phyloP scores from a whole-genome alignment of 2,797 vertebrate genomes.

The Bradypodion ventrale region DNA sequence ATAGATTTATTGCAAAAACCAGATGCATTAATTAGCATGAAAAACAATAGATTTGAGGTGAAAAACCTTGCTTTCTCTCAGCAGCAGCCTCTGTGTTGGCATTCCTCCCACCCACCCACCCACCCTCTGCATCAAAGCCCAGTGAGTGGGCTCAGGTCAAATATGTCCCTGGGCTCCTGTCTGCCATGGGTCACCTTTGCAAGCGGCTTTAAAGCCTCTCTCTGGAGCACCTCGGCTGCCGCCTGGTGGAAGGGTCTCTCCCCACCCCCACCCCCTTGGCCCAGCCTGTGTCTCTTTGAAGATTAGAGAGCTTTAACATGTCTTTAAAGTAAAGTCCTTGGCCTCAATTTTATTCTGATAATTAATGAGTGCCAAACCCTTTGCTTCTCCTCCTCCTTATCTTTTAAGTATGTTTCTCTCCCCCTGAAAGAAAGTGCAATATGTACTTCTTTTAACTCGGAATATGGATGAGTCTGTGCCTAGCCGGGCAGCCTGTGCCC shows the following conservation, averaged over 20 bases:
- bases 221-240: constrained; percentile 5
- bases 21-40: background rate
- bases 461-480: constrained; percentile 77
- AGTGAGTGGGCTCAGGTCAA: background rate
- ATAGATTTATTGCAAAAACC: too few species aligned
- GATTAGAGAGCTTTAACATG: constrained; percentile 75
- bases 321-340: constrained; percentile 75
- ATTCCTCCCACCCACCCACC: background rate
- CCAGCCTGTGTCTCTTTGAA: constrained; percentile 76
- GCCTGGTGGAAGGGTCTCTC: constrained; percentile 31
- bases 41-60: background rate
- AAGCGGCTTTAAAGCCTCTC: background rate
- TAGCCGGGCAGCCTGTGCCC: constrained; percentile 70
- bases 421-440: constrained; percentile 69
- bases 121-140: background rate
- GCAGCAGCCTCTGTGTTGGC: accelerated
- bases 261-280: constrained; percentile 22
- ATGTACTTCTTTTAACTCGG: constrained; percentile 80
- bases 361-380: constrained; percentile 79
- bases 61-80: background rate
- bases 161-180: constrained; percentile 1
- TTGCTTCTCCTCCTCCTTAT: constrained; percentile 73
- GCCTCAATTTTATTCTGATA: constrained; percentile 74
- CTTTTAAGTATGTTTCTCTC: constrained; percentile 82
- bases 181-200: background rate